Percentiles rank a stretch among this genome's conserved stretches.
Evolutionary conservation across 2,113 vertebrate species (phyloP).

Genomic region (Lophotis ruficrista): DNA sequence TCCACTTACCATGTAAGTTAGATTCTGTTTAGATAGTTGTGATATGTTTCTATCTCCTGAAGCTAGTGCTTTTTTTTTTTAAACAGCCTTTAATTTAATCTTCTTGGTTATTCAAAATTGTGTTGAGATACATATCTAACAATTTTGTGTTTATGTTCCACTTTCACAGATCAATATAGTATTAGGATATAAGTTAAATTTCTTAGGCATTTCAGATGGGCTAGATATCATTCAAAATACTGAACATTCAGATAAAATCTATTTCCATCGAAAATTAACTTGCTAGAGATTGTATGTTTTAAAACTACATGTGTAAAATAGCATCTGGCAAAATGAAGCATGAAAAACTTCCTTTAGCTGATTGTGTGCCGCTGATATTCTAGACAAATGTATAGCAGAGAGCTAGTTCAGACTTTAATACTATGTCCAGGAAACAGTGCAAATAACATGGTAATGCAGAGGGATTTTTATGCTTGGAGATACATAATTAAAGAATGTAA

Average conservation of each 20-base stretch:
- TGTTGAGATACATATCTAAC: background rate
- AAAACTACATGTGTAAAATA: background rate
- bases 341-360: background rate
- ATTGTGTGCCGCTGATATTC: background rate
- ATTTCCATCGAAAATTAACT: background rate
- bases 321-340: background rate
- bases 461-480: background rate
- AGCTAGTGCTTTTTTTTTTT: background rate
- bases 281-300: background rate
- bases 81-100: background rate
- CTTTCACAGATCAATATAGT: background rate
- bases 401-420: background rate
- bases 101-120: background rate
- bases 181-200: background rate
- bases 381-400: background rate
- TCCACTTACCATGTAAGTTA: background rate
- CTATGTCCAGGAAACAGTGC: background rate
- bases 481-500: slow-evolving; percentile 11
- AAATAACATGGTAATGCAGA: background rate
- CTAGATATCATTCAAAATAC: background rate
- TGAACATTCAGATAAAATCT: background rate
- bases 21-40: background rate
- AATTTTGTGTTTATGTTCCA: background rate
- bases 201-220: background rate
- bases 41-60: background rate